A percentile compares a stretch with the other conserved stretches of the same genome.
phyloP scores from a whole-genome alignment of 2,797 vertebrate genomes.

The Pangasius djambal region DNA sequence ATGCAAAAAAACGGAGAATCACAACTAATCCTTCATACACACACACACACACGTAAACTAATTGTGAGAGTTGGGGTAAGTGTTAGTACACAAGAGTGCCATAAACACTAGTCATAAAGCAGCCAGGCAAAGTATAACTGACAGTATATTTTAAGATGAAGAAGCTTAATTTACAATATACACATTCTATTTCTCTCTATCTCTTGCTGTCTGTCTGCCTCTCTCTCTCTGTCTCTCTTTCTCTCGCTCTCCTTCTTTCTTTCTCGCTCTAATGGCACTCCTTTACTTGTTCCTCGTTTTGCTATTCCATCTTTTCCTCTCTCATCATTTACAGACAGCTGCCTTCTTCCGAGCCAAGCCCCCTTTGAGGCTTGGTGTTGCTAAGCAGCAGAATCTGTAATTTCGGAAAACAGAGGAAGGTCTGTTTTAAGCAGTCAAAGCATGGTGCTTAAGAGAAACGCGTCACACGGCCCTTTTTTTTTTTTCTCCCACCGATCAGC shows the following conservation, averaged over 20 bases:
- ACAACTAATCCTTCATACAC: not conserved
- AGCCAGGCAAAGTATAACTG: not conserved
- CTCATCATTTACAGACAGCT: slow-evolving; percentile 63
- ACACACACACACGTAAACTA: not conserved
- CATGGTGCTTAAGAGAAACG: slow-evolving; percentile 52
- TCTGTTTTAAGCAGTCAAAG: slow-evolving; percentile 70
- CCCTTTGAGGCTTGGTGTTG: slow-evolving; percentile 72
- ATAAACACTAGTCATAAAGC: not conserved
- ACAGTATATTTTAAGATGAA: not conserved
- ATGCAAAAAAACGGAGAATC: not conserved
- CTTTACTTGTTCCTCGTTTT: slow-evolving; percentile 13
- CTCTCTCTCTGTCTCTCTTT: not conserved
- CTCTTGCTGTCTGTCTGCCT: not conserved
- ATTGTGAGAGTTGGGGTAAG: not conserved
- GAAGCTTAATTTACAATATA: not conserved
- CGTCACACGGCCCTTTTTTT: slow-evolving; percentile 34
- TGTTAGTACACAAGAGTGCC: not conserved
- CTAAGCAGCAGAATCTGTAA: slow-evolving; percentile 76
- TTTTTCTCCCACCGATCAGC: slow-evolving; percentile 34
- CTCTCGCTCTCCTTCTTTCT: not conserved
- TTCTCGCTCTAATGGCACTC: slow-evolving; percentile 18
- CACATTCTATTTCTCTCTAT: not conserved
- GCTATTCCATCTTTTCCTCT: slow-evolving; percentile 28
- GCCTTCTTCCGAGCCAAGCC: slow-evolving; percentile 64
- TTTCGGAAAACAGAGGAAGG: slow-evolving; percentile 64